Evolutionary conservation across 2,888 invertebrate genomes (phyloP), one percentile per base, ranked within the genome.

Genomic region (Orthosia cruda): DNA sequence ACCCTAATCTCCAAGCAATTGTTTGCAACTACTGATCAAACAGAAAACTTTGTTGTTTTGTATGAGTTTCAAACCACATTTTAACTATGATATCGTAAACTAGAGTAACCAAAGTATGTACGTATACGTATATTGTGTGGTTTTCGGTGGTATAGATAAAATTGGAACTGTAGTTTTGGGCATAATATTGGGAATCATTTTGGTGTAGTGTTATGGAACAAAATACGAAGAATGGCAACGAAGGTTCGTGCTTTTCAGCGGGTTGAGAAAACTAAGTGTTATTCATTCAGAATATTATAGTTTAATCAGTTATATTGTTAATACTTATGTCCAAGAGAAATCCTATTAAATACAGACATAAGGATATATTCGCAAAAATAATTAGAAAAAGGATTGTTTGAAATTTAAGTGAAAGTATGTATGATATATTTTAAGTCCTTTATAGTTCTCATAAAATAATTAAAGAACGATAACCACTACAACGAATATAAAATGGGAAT

Each of bases 21-120:
- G 85, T 80, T 80, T 54, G 74, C 64, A 84, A 85, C 87, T 81
- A 77, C 82, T 80, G 86, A 88, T 89, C 90, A 87, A 88, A 89
- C 88, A 82, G 54, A 80, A 74, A 89, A 89, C 87, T 89, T 88
- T 73, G 70, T 64, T 50, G 26, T 76, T 61, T 74, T 83, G 80
- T 80, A 49, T 85, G 75, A 83, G 87, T 88, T 85, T 79, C 79
- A 62, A 77, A 84, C 87, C 84, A 78, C 86, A 81, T 84, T 86
- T 86, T 77, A 83, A 87, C 86, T 77, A 81, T 80, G 86, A 87
- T 87, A 84, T 74, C 74, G 81, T 81, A 78, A 85, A 87, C 81
- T 87, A 83, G 75, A 81, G 78, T 84, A 81, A 85, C 84, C 85
- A 82, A 77, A 73, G 73, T 83, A 76, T 49, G 26, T 79, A 64